Evolutionary conservation across 2,113 vertebrate genomes (phyloP).

Genomic region (Lepisosteus oculatus): DNA sequence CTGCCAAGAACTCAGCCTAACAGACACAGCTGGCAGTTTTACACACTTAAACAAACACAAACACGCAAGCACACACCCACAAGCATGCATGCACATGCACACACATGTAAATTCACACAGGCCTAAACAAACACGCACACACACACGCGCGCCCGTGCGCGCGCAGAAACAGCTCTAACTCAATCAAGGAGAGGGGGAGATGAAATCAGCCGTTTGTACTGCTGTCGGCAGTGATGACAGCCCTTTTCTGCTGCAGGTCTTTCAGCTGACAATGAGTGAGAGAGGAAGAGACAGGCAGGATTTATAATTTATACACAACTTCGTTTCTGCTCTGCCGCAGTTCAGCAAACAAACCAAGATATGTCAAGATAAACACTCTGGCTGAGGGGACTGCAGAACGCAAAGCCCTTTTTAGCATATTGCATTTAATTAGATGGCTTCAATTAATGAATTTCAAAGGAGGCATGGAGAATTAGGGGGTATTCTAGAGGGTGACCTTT

Average conservation of each 20-base stretch:
- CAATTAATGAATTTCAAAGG: too few species aligned
- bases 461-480: too few species aligned
- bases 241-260: background rate
- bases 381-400: too few species aligned
- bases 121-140: background rate
- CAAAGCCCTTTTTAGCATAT: too few species aligned
- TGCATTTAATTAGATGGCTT: too few species aligned
- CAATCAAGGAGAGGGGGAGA: background rate
- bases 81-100: background rate
- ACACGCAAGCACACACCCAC: constrained; percentile 2
- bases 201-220: background rate
- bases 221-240: background rate
- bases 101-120: background rate
- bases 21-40: background rate
- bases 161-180: background rate
- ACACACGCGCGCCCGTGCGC: background rate
- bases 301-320: constrained; percentile 18
- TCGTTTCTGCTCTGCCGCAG: background rate
- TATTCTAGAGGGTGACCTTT: too few species aligned
- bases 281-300: background rate
- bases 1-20: background rate
- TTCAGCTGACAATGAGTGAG: background rate
- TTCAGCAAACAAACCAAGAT: background rate
- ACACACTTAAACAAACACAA: background rate
- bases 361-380: too few species aligned